Percentiles rank a stretch among this genome's conserved stretches.
Evolutionary conservation across 2,113 vertebrate genomes (phyloP).

Genomic region (Hoplias malabaricus): DNA sequence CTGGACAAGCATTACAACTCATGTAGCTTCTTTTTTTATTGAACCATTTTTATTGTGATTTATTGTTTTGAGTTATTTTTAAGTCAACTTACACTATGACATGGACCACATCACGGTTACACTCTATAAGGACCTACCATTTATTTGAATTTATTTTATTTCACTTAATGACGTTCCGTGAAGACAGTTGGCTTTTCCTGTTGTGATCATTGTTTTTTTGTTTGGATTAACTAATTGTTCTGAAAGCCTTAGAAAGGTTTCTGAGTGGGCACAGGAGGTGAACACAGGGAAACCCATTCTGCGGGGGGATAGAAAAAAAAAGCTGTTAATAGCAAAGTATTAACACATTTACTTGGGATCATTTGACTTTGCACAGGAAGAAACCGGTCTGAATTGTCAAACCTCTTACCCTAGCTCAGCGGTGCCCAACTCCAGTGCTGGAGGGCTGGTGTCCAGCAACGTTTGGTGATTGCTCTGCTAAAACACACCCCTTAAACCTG

Average conservation of each 20-base stretch:
- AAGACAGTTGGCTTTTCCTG: conserved; percentile 10
- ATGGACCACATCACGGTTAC: conserved; percentile 51
- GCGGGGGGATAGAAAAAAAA: background rate
- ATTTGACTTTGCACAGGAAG: conserved; percentile 73
- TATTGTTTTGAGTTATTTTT: conserved; percentile 38
- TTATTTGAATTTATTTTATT: conserved; percentile 13
- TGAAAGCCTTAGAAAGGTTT: conserved; percentile 34
- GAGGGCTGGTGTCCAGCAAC: too few species aligned
- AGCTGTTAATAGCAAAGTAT: conserved; percentile 52
- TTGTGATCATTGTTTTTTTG: conserved; percentile 8
- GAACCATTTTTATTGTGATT: conserved; percentile 33
- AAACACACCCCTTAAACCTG: too few species aligned
- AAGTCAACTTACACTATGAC: conserved; percentile 46
- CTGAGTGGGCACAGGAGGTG: conserved; percentile 29
- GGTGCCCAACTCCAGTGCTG: too few species aligned
- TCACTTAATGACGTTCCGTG: background rate
- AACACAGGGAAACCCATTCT: conserved; percentile 4
- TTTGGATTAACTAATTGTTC: conserved; percentile 8
- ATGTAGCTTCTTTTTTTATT: conserved; percentile 27
- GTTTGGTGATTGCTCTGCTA: too few species aligned
- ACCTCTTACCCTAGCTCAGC: conserved; percentile 30
- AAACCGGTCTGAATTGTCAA: conserved; percentile 38
- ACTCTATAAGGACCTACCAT: conserved; percentile 38
- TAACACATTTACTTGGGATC: background rate
- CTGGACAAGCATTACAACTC: conserved; percentile 6